Base-by-base conservation (phyloP, 2,113 vertebrate species). In the Platysteira castanea region DNA sequence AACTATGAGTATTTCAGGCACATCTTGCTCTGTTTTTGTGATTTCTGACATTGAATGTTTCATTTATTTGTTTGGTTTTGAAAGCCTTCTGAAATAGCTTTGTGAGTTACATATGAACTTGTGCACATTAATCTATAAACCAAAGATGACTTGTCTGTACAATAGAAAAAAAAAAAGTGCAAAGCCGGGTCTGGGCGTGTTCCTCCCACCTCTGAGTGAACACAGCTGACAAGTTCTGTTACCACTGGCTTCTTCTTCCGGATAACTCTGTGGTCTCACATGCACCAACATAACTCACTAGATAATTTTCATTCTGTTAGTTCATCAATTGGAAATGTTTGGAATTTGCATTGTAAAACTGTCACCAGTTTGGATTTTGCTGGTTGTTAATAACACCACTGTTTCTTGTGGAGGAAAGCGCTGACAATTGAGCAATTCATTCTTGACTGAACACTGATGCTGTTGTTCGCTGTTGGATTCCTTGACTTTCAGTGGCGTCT, bases 301-400 rank as follows among this genome's bases (percentile, higher is more conserved):
- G 57, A 83, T 44, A 71, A 41, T 65, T 87, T 87, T 80, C 75
- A 35, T 84, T 94, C 67, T 80, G 85, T 92, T 94, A 89, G 89
- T 95, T 96, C 79, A 95, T 96, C 76, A 74, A 70, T 88, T 64
- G 76, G 76, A 80, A 90, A 93, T 84, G 96, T 96, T 95, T 96
- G 94, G 95, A 89, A 96, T 95, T 89, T 54, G 54, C 71, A 78
- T 93, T 92, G 86, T 95, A 54, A 59, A 95, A 7, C 83, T 92
- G 73, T 88, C 76, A 84, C 77, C 80, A 90, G 89, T 95, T 92
- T 92, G 79, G 83, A 57, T 93, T 93, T 74, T 89, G 77, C 61
- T 83, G 81, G 84, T 96, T 82, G 70, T 96, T 96, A 97, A 87
- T 91, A 89, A 89, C n/a, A 87, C 59, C 84, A 76, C 89, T 97